phyloP scores from a whole-genome alignment of 2,113 vertebrate species.

The Ahaetulla prasina region DNA sequence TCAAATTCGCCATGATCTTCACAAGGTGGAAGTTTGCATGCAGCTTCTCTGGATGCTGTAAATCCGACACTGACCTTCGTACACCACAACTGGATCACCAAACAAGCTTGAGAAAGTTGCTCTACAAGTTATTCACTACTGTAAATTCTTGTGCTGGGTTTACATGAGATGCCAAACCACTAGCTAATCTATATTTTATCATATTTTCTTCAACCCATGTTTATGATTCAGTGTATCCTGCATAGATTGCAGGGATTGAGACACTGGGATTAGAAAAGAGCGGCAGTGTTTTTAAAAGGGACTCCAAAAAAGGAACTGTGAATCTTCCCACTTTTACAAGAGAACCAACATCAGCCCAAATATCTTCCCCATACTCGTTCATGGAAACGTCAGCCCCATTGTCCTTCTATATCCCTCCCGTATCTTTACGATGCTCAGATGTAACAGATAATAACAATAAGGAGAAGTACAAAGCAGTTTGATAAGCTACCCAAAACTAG shows the following conservation, averaged over 20 bases:
- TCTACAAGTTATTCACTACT: neutral
- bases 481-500: neutral
- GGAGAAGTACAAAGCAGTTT: neutral
- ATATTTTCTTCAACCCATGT: neutral
- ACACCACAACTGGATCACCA: neutral
- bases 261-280: neutral
- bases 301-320: neutral
- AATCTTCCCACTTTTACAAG: neutral
- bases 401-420: neutral
- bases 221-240: neutral
- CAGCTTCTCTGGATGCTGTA: neutral
- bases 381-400: neutral
- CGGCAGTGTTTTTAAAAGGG: neutral
- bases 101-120: neutral
- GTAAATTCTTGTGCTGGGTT: neutral
- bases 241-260: neutral
- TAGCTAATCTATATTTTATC: neutral
- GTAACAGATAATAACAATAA: neutral
- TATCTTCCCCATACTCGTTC: neutral
- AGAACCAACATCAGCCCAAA: neutral
- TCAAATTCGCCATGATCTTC: neutral
- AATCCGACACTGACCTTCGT: neutral
- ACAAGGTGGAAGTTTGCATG: too few species aligned
- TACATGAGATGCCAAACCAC: neutral
- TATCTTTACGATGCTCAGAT: neutral